Conservation (phyloP, 2,113 vertebrate species). For the Cyanoliseus patagonus region DNA sequence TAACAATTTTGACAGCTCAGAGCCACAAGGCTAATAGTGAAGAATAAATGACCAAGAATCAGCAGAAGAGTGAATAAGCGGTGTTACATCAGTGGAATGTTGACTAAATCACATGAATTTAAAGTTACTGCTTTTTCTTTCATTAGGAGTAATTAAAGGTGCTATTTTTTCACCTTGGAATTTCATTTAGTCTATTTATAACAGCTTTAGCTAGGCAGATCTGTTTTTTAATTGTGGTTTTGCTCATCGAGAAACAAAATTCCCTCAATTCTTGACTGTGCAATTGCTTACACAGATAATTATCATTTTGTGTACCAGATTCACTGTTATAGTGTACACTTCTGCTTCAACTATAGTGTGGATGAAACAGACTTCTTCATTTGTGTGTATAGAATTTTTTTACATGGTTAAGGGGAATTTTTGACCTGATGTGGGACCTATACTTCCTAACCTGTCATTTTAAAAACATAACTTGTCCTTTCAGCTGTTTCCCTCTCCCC, state of each 20-base stretch:
- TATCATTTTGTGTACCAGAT: neutral
- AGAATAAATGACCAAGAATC: conserved; percentile 41
- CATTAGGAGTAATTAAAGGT: neutral
- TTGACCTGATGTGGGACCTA: neutral
- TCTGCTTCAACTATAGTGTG: neutral
- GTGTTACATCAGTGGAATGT: neutral
- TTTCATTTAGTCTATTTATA: neutral
- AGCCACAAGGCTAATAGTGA: neutral
- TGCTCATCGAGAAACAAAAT: neutral
- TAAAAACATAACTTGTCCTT: neutral
- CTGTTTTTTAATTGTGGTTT: neutral
- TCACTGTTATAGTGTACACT: neutral
- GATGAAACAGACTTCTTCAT: neutral
- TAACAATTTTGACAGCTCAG: neutral
- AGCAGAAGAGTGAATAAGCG: conserved; percentile 43
- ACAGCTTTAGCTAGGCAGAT: neutral
- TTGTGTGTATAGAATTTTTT: neutral
- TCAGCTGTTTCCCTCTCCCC: neutral
- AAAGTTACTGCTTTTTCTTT: neutral
- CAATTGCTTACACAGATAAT: neutral
- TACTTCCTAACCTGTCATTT: neutral
- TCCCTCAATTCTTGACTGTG: neutral
- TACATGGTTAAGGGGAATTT: neutral
- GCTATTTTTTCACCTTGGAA: neutral
- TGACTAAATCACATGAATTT: neutral